Evolutionary conservation across 2,888 invertebrate genomes (phyloP).

Genomic region (Lasius fuliginosus): DNA sequence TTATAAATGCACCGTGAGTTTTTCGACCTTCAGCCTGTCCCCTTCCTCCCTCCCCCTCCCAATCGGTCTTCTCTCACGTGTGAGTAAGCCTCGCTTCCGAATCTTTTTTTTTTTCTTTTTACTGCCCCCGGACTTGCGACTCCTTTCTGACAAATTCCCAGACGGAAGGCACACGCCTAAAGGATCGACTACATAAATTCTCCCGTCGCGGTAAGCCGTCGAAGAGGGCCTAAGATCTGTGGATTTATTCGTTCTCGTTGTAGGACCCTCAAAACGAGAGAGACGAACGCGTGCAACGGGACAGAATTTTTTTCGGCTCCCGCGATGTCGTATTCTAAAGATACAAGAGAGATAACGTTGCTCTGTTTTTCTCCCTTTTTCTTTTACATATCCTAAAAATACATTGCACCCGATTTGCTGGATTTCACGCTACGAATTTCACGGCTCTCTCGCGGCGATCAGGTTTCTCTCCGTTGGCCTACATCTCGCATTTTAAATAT

Average conservation of each 20-base stretch:
- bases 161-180: constrained; percentile 72
- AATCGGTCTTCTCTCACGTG: background rate
- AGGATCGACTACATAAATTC: constrained; percentile 73
- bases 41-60: constrained; percentile 21
- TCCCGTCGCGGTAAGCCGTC: constrained; percentile 62
- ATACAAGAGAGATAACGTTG: constrained; percentile 9
- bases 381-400: background rate
- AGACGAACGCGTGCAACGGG: background rate
- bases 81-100: background rate
- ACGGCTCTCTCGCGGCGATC: background rate
- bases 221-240: constrained; percentile 53
- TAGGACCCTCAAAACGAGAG: constrained; percentile 44
- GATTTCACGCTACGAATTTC: background rate
- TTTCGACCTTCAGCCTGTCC: constrained; percentile 56
- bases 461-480: background rate
- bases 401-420: background rate
- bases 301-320: background rate
- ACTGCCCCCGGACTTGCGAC: constrained; percentile 26
- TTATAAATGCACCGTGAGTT: constrained; percentile 67
- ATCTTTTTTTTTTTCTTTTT: background rate
- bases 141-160: constrained; percentile 71
- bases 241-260: constrained; percentile 68
- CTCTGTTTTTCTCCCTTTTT: background rate
- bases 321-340: constrained; percentile 11
- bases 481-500: background rate